Percentiles rank a stretch among this genome's conserved stretches.
Conservation (phyloP, 2,797 vertebrate genomes). For the Distichodus sexfasciatus region DNA sequence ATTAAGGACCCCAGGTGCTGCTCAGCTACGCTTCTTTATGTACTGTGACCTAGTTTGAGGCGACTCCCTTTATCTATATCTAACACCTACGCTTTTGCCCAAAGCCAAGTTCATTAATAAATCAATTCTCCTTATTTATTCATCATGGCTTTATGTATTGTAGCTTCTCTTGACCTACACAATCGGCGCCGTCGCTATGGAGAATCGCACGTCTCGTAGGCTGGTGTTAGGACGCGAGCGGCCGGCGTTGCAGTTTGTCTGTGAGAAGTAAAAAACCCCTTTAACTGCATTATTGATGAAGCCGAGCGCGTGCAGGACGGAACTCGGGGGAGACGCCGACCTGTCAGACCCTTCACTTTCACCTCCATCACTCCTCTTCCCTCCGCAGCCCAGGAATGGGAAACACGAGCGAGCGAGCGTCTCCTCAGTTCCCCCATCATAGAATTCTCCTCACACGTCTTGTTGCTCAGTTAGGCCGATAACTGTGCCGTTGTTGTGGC, state of each 20-base stretch:
- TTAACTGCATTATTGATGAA: slow-evolving; percentile 46
- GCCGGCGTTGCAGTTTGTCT: not conserved
- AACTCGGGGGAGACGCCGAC: slow-evolving; percentile 7
- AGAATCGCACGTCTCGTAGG: not conserved
- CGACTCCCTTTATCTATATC: slow-evolving; percentile 16
- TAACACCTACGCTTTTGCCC: slow-evolving; percentile 3
- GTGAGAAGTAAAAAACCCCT: slow-evolving; percentile 17
- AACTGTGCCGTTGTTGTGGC: not conserved
- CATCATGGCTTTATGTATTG: slow-evolving; percentile 9
- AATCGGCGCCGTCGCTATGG: not conserved
- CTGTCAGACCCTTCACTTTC: slow-evolving; percentile 48
- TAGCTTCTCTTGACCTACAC: not conserved
- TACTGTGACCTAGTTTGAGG: slow-evolving; percentile 21
- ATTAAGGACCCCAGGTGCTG: slow-evolving; percentile 5
- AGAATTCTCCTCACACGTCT: slow-evolving; percentile 35
- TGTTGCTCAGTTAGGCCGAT: not conserved
- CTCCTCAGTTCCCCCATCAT: slow-evolving; percentile 25
- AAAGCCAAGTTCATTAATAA: slow-evolving; percentile 26
- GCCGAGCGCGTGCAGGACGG: slow-evolving; percentile 19
- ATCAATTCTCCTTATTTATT: slow-evolving; percentile 33
- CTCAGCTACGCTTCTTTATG: not conserved
- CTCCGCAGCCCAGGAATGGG: slow-evolving; percentile 11
- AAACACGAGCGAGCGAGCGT: not conserved
- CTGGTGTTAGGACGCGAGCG: not conserved
- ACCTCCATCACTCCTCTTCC: slow-evolving; percentile 26